Conservation (phyloP, 2,797 vertebrate genomes). For the Hemibagrus guttatus region DNA sequence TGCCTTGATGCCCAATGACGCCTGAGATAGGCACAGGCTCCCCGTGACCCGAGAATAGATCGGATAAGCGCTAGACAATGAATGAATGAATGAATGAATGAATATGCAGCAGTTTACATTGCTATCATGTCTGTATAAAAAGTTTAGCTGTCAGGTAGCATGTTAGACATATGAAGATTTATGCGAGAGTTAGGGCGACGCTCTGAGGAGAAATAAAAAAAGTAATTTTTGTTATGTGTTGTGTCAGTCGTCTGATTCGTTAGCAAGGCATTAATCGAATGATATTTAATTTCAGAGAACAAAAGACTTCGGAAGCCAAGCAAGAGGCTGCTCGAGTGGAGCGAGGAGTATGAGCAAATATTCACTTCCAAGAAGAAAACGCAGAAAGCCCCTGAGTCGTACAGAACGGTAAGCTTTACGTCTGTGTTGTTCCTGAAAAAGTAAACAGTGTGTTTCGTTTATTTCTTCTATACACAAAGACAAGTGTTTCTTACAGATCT, state of each 20-base stretch:
- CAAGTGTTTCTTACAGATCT: not conserved
- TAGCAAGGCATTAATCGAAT: not conserved
- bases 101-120: not conserved
- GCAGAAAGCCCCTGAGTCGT: slow-evolving; percentile 78
- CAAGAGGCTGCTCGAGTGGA: slow-evolving; percentile 89
- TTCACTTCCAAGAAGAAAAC: slow-evolving; percentile 89
- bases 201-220: too few relatives aligned
- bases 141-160: not conserved
- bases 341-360: slow-evolving; percentile 89
- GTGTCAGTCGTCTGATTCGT: not conserved
- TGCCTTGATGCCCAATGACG: too few relatives aligned
- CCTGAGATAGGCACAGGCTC: too few relatives aligned
- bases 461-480: not conserved
- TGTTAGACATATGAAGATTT: not conserved
- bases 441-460: not conserved
- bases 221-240: too few relatives aligned
- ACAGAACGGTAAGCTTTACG: slow-evolving; percentile 61
- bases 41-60: too few relatives aligned
- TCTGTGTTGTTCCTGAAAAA: not conserved
- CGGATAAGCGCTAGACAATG: too few relatives aligned
- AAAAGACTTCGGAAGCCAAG: slow-evolving; percentile 93
- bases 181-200: too few relatives aligned
- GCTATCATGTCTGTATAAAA: not conserved
- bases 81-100: too few relatives aligned
- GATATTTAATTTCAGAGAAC: slow-evolving; percentile 72